phyloP scores from a whole-genome alignment of 1,140 invertebrate genomes.

The Papilio dardanus region DNA sequence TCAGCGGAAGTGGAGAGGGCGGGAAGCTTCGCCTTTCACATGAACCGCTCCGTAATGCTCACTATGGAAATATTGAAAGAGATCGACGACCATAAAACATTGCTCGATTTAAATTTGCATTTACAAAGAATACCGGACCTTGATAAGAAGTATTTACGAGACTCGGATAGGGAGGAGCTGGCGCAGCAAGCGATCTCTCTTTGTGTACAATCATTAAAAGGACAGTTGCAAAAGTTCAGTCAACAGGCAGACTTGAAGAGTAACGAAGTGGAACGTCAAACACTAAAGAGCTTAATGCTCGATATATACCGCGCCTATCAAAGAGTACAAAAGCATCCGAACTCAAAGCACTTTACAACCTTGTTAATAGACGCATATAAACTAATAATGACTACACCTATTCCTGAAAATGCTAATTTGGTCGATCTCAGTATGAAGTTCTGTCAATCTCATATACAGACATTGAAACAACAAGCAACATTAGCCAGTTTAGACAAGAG shows the following conservation, averaged over 20 bases:
- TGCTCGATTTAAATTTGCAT: slow-evolving; percentile 91
- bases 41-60: slow-evolving; percentile 92
- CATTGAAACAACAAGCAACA: slow-evolving; percentile 67
- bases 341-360: slow-evolving; percentile 83
- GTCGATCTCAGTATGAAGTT: slow-evolving; percentile 77
- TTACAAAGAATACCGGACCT: slow-evolving; percentile 90
- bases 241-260: slow-evolving; percentile 74
- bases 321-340: slow-evolving; percentile 84
- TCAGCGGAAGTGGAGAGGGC: slow-evolving; percentile 94
- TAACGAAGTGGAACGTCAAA: slow-evolving; percentile 73
- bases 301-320: slow-evolving; percentile 86
- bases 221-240: slow-evolving; percentile 73
- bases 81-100: slow-evolving; percentile 89
- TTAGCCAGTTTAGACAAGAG: slow-evolving; percentile 60
- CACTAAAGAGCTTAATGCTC: slow-evolving; percentile 81
- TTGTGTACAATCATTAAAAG: slow-evolving; percentile 85
- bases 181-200: slow-evolving; percentile 88
- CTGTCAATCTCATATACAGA: slow-evolving; percentile 63
- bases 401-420: slow-evolving; percentile 71
- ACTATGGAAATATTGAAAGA: slow-evolving; percentile 91
- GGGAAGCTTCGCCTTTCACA: slow-evolving; percentile 95
- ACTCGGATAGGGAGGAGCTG: slow-evolving; percentile 90
- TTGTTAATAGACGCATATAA: slow-evolving; percentile 85
- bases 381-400: slow-evolving; percentile 59
- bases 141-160: slow-evolving; percentile 93